Percentiles rank a stretch among this genome's conserved stretches.
phyloP scores from a whole-genome alignment of 2,797 vertebrate genomes.

The Monodelphis domestica region DNA sequence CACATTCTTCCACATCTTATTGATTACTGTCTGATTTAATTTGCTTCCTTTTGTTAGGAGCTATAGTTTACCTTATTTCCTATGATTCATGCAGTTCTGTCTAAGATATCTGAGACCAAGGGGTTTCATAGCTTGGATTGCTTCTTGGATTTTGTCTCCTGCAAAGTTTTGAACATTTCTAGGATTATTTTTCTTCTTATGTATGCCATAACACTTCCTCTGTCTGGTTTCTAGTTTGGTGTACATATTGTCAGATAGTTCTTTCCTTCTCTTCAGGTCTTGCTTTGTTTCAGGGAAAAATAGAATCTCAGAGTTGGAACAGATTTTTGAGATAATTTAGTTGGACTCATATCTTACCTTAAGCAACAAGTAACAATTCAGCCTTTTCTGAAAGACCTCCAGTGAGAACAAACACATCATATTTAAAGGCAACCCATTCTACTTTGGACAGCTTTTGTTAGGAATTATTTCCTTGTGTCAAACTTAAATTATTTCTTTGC shows the following conservation, averaged over 20 bases:
- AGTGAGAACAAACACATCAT: neutral
- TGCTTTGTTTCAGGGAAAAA: neutral
- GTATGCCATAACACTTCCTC: neutral
- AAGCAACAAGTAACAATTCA: neutral
- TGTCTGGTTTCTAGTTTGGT: neutral
- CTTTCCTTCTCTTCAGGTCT: neutral
- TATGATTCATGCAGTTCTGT: neutral
- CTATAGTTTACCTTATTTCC: neutral
- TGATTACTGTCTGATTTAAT: neutral
- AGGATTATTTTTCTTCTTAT: neutral
- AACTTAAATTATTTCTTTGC: neutral
- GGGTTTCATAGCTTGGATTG: neutral
- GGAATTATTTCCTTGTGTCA: neutral
- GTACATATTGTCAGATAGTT: neutral
- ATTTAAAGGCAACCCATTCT: neutral
- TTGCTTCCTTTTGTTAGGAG: neutral
- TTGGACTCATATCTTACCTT: neutral
- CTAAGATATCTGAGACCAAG: neutral
- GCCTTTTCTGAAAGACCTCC: neutral
- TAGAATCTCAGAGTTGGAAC: neutral
- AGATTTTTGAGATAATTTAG: neutral
- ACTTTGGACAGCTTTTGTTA: neutral
- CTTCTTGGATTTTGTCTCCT: neutral
- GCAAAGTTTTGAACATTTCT: neutral
- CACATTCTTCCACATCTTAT: neutral